phyloP scores from a whole-genome alignment of 2,797 vertebrate species.

The Rhabdophis nuchalis region DNA sequence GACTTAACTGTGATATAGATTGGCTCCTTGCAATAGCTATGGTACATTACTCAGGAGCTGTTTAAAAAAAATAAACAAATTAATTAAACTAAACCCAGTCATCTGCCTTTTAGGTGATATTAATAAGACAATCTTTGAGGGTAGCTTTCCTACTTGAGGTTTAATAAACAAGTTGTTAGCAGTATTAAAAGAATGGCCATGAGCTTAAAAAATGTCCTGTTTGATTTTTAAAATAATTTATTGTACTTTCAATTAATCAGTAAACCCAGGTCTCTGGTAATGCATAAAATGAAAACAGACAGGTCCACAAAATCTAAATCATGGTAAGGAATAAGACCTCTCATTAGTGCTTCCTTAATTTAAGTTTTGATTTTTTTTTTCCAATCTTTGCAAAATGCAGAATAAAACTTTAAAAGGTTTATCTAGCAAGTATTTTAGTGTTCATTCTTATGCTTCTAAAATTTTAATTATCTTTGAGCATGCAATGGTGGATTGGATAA shows the following conservation, averaged over 20 bases:
- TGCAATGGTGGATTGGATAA: not conserved
- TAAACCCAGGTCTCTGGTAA: not conserved
- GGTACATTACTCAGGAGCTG: too few species aligned
- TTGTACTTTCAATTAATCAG: not conserved
- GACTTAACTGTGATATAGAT: not conserved
- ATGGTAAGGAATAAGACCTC: not conserved
- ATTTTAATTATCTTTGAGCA: not conserved
- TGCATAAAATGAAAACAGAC: not conserved
- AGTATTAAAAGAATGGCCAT: not conserved
- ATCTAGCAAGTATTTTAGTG: not conserved
- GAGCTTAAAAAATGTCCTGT: not conserved
- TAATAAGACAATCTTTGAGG: not conserved
- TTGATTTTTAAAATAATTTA: not conserved
- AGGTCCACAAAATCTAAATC: not conserved
- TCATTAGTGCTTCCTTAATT: not conserved
- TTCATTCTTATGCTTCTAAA: not conserved
- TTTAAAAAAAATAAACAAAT: not conserved
- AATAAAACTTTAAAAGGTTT: not conserved
- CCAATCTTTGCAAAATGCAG: not conserved
- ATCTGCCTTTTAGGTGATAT: not conserved
- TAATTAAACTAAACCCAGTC: not conserved
- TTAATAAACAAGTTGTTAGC: not conserved
- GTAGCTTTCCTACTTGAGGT: not conserved
- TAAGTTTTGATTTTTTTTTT: not conserved
- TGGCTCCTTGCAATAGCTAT: not conserved